Percentiles rank a stretch among this genome's conserved stretches.
phyloP scores from a whole-genome alignment of 2,888 invertebrate species.

The Tipula helvola region DNA sequence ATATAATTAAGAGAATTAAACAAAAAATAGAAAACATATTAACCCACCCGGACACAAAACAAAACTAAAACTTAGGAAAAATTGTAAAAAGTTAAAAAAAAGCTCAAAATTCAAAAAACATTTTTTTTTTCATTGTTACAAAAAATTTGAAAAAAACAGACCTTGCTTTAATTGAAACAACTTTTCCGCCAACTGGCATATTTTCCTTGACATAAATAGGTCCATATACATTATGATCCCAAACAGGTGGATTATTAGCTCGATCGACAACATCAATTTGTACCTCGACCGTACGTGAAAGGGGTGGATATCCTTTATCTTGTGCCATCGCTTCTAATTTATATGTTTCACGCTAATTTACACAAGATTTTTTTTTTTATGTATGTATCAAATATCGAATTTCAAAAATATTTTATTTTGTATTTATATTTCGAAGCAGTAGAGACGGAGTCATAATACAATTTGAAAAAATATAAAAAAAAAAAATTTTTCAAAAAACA shows the following conservation, averaged over 20 bases:
- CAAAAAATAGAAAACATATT: background rate
- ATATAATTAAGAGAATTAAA: background rate
- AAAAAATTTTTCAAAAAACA: slow-evolving; percentile 9
- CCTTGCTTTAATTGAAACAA: slow-evolving; percentile 98
- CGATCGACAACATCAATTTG: slow-evolving; percentile 97
- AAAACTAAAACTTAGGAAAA: background rate
- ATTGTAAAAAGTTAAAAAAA: background rate
- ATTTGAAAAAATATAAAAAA: slow-evolving; percentile 9
- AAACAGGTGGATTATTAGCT: slow-evolving; percentile 95
- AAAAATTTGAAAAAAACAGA: slow-evolving; percentile 44
- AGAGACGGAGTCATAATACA: background rate
- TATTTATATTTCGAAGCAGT: slow-evolving; percentile 5
- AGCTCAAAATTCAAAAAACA: background rate
- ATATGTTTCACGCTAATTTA: slow-evolving; percentile 81
- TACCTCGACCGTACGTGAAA: slow-evolving; percentile 93
- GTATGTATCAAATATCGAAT: background rate
- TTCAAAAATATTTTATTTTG: slow-evolving; percentile 16
- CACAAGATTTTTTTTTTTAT: background rate
- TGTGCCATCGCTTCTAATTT: slow-evolving; percentile 96
- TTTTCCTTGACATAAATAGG: slow-evolving; percentile 97
- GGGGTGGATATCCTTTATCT: slow-evolving; percentile 92
- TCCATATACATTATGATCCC: slow-evolving; percentile 93
- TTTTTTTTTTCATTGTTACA: background rate
- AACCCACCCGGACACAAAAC: background rate
- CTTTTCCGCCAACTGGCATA: slow-evolving; percentile 94